Base-by-base conservation (phyloP, 2,113 vertebrate genomes). In the Prochilodus magdalenae region DNA sequence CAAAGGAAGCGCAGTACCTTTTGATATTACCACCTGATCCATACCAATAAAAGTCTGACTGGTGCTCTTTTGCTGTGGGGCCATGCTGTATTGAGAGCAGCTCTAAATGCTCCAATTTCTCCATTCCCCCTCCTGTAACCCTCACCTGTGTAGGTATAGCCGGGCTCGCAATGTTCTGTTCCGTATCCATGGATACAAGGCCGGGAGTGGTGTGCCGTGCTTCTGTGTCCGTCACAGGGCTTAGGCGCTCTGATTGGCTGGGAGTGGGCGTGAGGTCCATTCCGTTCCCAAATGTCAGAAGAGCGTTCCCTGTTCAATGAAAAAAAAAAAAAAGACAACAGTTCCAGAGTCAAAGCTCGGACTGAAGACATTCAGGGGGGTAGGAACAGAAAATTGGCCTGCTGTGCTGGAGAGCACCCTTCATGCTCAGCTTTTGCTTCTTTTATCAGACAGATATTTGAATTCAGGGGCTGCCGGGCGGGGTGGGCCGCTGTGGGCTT, bases 101-200 rank as follows among this genome's bases (percentile, higher is more conserved):
- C 72, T 26, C 55, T 27, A 78, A 76, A 74, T 47, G 49, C 44
- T 59, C 53, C 75, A 73, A 20, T 36, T 36, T 78, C 24, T 30
- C n/a, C 53, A 47, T 65, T 73, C 55, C 65, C 51, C 18, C 18
- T 36, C 12, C 65, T 44, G 20, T 63, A 78, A 78, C 55, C 60
- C 79, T 77, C 91, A 95, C 96, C 96, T 96, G 96, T 86, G 96
- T 96, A 75, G 96, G 95, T 88, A 96, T 93, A 71, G 94, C 87
- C 76, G 94, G 90, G 33, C 95, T 94, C 0, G 93, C 80, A 79
- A 93, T 83, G 86, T 87, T 95, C 86, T 91, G 92, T 79, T 91
- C 91, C 18, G 91, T 94, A 84, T 91, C 90, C 66, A 53, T 77
- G 49, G 89, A 84, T 79, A 91, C 87, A 22, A 83, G 88, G 36